Evolutionary conservation across 2,888 invertebrate genomes (phyloP), one percentile per base, ranked within the genome.

Genomic region (Ophion ellenae): DNA sequence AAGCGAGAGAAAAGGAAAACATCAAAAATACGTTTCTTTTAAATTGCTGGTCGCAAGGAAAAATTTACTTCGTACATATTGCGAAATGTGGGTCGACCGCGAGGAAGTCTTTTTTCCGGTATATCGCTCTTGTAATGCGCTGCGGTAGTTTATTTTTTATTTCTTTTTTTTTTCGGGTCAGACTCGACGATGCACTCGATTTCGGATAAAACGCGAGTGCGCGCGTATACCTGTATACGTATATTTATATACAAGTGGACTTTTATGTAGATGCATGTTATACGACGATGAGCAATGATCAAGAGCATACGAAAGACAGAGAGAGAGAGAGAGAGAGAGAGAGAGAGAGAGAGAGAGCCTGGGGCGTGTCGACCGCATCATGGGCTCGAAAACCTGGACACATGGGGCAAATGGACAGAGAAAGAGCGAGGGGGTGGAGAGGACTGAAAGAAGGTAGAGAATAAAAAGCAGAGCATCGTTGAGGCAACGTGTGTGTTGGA

Each of bases 401-500:
- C 20, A 10, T 20, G 57, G 36, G 53, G 17, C 0, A 63, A 45
- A 63, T 20, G 45, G 32, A 11, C 7, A 45, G 20, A 71, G 9
- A 45, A 47, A 53, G 24, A 14, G 53, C 24, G 32, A 24, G 32
- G 20, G 24, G 32, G 20, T 1, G 53, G 17, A 28, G 70, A 24
- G 75, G 71, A 57, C 45, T 67, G 63, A 57, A 47, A 20, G 73
- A 67, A 76, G 69, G 85, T 69, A 80, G 80, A 73, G 59, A 76
- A 69, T 32, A 53, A 24, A 77, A 71, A 77, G 36, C 36, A 40
- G 53, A 53, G 63, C 17, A 74, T 59, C 73, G 73, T 47, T n/a
- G 63, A 81, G 53, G 61, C 80, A 36, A 24, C 71, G 40, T 47
- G 45, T 36, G 61, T 64, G 61, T 17, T 63, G 73, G 57, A 36